phyloP scores from a whole-genome alignment of 2,113 vertebrate genomes.

The Onychostoma macrolepis region DNA sequence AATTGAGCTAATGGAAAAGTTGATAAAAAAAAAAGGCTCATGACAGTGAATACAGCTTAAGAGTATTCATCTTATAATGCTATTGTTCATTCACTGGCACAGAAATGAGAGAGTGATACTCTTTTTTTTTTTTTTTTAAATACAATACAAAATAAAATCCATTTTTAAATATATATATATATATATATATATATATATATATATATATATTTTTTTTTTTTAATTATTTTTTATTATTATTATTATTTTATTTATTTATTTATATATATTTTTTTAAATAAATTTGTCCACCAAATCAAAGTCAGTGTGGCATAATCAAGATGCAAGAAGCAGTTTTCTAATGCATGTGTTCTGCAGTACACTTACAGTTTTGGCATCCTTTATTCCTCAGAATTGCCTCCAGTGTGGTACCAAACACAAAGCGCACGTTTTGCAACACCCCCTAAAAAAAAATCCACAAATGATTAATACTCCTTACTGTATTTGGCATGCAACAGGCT shows the following conservation, averaged over 20 bases:
- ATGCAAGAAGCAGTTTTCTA: too few relatives aligned
- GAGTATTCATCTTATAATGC: too few relatives aligned
- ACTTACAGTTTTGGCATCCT: constrained; percentile 92
- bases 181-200: too few relatives aligned
- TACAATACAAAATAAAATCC: neutral
- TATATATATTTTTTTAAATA: too few relatives aligned
- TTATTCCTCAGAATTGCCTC: constrained; percentile 96
- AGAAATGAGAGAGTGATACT: neutral
- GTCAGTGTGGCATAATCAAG: neutral
- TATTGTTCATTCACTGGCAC: constrained; percentile 9
- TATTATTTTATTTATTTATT: too few relatives aligned
- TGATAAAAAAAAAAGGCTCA: constrained; percentile 31
- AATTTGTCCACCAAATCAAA: neutral
- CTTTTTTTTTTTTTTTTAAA: too few relatives aligned
- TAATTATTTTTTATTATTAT: too few relatives aligned
- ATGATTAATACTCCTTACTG: neutral
- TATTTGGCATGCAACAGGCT: neutral
- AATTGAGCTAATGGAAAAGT: neutral
- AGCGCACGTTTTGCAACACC: constrained; percentile 94
- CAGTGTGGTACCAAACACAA: constrained; percentile 95
- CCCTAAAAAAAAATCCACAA: constrained; percentile 80
- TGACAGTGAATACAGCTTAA: neutral
- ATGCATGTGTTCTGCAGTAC: neutral
- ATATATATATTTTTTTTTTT: too few relatives aligned
- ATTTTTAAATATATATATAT: too few relatives aligned